A percentile compares a stretch with the other conserved stretches of the same genome.
Conservation (phyloP, 2,888 invertebrate genomes). For the Globia sparganii region DNA sequence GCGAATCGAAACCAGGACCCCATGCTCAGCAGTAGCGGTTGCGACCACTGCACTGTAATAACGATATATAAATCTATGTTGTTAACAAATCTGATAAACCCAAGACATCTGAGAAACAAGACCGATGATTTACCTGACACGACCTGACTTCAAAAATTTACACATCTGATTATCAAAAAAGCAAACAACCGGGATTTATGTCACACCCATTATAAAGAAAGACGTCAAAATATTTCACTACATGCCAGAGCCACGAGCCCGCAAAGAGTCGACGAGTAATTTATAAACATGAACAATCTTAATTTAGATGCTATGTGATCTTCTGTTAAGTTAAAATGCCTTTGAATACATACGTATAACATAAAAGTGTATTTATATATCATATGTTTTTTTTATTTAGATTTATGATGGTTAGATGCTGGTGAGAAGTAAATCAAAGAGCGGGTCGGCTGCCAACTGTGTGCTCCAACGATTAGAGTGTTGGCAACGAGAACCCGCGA, state of each 20-base stretch:
- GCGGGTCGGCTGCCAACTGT: conserved; percentile 83
- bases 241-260: conserved; percentile 40
- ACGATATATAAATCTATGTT: background rate
- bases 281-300: conserved; percentile 61
- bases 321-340: conserved; percentile 67
- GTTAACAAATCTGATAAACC: conserved; percentile 18
- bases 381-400: too few species aligned
- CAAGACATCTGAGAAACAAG: conserved; percentile 18
- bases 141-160: conserved; percentile 42
- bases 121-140: conserved; percentile 34
- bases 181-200: conserved; percentile 46
- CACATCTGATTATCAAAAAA: conserved; percentile 42
- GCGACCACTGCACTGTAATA: background rate
- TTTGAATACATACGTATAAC: conserved; percentile 58
- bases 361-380: conserved; percentile 66
- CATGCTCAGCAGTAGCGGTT: background rate
- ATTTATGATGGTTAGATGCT: conserved; percentile 80
- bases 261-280: conserved; percentile 66
- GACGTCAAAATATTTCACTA: conserved; percentile 54
- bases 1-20: background rate
- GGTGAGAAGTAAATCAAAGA: conserved; percentile 88
- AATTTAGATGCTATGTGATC: conserved; percentile 66
- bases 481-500: conserved; percentile 80
- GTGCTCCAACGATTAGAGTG: conserved; percentile 79
- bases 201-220: conserved; percentile 49